Evolutionary conservation across 2,113 vertebrate genomes (phyloP).

Genomic region (Platichthys stellatus): DNA sequence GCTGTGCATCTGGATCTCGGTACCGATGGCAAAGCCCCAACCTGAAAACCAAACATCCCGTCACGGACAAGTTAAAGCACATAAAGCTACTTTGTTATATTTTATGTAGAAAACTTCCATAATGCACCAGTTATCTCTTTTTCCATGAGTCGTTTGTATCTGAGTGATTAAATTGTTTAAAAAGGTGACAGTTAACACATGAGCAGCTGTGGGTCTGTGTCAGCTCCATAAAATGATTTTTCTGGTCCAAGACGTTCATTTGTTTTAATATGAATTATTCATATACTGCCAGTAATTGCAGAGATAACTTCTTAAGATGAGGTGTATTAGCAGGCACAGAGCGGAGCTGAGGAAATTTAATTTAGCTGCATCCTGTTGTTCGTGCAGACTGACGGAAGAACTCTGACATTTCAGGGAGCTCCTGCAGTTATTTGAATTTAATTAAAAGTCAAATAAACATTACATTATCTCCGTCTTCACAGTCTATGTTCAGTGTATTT

Average conservation of each 20-base stretch:
- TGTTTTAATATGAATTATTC: constrained; percentile 5
- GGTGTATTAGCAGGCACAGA: not conserved
- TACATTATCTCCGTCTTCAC: not conserved
- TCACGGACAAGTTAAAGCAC: not conserved
- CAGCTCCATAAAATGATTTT: not conserved
- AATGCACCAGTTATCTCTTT: not conserved
- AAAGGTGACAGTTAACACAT: not conserved
- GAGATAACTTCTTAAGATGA: not conserved
- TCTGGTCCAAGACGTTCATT: not conserved
- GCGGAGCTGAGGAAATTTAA: not conserved
- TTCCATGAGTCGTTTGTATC: not conserved
- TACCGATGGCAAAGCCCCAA: constrained; percentile 96
- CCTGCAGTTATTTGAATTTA: not conserved
- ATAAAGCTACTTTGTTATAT: not conserved
- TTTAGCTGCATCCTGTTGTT: not conserved
- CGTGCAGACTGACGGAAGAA: not conserved
- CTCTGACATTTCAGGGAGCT: not conserved
- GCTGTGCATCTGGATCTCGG: constrained; percentile 93
- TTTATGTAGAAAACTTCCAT: not conserved
- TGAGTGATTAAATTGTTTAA: not conserved
- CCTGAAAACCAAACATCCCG: constrained; percentile 75
- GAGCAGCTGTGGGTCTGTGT: not conserved
- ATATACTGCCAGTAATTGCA: not conserved
- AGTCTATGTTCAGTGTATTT: not conserved
- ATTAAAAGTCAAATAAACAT: not conserved